A percentile compares a stretch with the other conserved stretches of the same genome.
These are phyloP conservation scores for Helostoma temminkii DNA, from an alignment of 2,797 vertebrate genomes.

Conservation along the genomic window DNA sequence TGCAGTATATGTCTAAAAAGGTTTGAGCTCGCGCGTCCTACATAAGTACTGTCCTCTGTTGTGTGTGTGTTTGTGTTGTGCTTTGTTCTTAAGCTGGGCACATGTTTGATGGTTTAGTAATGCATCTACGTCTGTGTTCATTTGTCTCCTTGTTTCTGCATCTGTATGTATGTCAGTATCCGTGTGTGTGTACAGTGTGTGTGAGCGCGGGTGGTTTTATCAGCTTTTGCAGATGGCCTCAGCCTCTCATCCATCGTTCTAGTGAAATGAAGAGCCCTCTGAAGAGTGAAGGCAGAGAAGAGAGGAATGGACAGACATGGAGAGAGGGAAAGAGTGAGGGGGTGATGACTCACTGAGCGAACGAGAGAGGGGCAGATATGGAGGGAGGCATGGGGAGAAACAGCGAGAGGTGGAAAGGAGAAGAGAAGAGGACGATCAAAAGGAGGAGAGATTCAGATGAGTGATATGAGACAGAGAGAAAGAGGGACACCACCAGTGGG, in stretches of 20 bases:
- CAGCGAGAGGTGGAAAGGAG: slow-evolving; percentile 15
- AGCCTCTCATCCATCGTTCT: slow-evolving; percentile 76
- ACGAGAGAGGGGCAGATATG: background rate
- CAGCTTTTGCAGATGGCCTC: slow-evolving; percentile 77
- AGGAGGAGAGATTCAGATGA: slow-evolving; percentile 43
- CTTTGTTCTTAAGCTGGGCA: slow-evolving; percentile 6
- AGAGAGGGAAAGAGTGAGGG: slow-evolving; percentile 31
- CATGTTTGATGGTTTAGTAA: slow-evolving; percentile 52
- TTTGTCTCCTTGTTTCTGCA: slow-evolving; percentile 46
- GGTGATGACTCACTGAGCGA: slow-evolving; percentile 28
- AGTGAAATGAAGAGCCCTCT: slow-evolving; percentile 76
- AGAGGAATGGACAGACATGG: slow-evolving; percentile 62
- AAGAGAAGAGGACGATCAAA: slow-evolving; percentile 36
- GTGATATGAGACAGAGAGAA: slow-evolving; percentile 14
- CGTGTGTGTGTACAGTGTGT: slow-evolving; percentile 16
- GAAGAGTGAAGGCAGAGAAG: slow-evolving; percentile 71
- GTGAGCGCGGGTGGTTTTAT: slow-evolving; percentile 69
- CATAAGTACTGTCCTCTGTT: slow-evolving; percentile 19
- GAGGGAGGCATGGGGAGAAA: background rate
- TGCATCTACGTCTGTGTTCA: slow-evolving; percentile 46
- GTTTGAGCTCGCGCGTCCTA: slow-evolving; percentile 41
- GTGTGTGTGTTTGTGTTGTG: slow-evolving; percentile 9
- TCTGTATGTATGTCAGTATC: slow-evolving; percentile 44
- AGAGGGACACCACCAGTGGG: slow-evolving; percentile 46
- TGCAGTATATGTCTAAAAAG: slow-evolving; percentile 27